These are phyloP conservation scores for Hesperophylax magnus DNA, from an alignment of 1,140 invertebrate genomes.

Conservation along the genomic window DNA sequence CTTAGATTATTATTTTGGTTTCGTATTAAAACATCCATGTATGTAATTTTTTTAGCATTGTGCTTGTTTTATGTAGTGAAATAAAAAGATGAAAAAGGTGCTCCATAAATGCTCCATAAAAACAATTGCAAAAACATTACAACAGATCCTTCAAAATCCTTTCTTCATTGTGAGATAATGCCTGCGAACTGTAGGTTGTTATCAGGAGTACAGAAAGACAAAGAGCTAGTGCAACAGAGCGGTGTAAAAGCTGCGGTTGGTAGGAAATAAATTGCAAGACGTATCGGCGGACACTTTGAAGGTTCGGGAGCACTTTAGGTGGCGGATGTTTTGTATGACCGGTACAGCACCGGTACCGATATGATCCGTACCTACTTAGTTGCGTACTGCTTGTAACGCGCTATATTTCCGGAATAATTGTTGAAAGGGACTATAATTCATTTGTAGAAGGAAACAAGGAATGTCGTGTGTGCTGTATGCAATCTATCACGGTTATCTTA, in stretches of 20 bases:
- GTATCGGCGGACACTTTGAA: slow-evolving; percentile 33
- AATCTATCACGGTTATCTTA: too few species aligned
- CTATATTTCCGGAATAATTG: slow-evolving; percentile 9
- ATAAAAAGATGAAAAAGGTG: too few species aligned
- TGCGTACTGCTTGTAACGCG: neutral
- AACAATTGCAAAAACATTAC: too few species aligned
- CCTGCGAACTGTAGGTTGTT: neutral
- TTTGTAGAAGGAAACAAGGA: too few species aligned
- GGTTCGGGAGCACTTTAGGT: slow-evolving; percentile 29
- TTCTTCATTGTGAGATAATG: neutral
- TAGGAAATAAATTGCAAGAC: slow-evolving; percentile 9
- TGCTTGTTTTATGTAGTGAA: too few species aligned
- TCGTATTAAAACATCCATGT: too few species aligned
- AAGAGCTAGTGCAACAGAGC: slow-evolving; percentile 14
- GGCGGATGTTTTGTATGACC: slow-evolving; percentile 6
- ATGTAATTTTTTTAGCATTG: too few species aligned
- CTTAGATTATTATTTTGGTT: too few species aligned
- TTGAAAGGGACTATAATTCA: neutral
- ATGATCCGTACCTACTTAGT: neutral
- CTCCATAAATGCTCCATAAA: too few species aligned
- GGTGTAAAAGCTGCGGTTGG: neutral
- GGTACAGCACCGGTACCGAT: neutral
- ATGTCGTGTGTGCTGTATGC: too few species aligned
- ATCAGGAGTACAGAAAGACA: slow-evolving; percentile 2
- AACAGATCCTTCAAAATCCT: too few species aligned